Base-by-base conservation (phyloP, 2,797 vertebrate species). In the Huso huso region DNA sequence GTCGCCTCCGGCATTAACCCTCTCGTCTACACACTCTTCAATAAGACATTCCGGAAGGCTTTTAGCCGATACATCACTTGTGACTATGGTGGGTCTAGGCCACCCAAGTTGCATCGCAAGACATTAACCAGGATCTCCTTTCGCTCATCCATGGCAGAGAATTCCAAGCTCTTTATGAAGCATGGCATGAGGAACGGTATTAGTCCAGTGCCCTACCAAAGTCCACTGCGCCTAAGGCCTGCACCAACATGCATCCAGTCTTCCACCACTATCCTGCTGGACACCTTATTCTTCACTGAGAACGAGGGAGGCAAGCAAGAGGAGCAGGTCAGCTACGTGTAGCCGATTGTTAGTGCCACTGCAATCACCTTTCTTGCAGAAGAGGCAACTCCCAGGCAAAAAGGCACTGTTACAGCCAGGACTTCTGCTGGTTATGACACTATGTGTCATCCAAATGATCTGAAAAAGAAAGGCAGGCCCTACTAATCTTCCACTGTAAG, bases 141-240 rank as follows among this genome's bases (percentile, higher is more conserved):
- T 68, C 84, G 75, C 75, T 92, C 88, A 60, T 89, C 94, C 1
- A 76, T 93, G 83, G 82, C 91, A 12, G 92, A 98, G 81, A 96
- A 95, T 80, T 95, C 96, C 4, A 96, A 92, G 76, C 76, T 92
- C 67, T 92, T 97, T 73, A 93, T 91, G 86, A 97, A 94, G 84
- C 87, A 87, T 5, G 90, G 92, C 51, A 91, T 92, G 87, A 87
- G 84, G 74, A 98, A 96, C 1, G 91, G 93, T n/a, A 92, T 94
- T 67, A 93, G 90, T 69, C 75, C 92, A 53, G 87, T 87, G 53
- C 83, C 82, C 79, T 94, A 93, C 73, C 94, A 93, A 77, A 97
- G 92, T 75, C 93, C 94, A 51, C 68, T 83, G 69, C 89, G 86
- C 71, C 80, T 89, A 67, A 79, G 70, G n/a, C 88, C 86, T 48